These are phyloP conservation scores for Acrocera orbiculus DNA, from an alignment of 2,888 invertebrate species.

Conservation along the genomic window DNA sequence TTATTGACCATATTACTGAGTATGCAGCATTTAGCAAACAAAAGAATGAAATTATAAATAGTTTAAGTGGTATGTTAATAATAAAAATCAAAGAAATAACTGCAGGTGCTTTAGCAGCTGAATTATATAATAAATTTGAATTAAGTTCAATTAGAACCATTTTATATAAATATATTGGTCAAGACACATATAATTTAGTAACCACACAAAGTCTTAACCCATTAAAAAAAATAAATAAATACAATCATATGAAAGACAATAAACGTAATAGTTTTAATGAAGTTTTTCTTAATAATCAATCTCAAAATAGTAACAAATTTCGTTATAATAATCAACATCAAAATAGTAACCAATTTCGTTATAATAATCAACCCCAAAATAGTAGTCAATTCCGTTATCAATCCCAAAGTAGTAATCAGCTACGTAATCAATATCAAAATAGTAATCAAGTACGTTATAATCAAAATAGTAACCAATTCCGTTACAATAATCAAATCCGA, in stretches of 20 bases:
- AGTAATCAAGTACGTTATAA: not conserved
- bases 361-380: too few relatives aligned
- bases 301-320: too few relatives aligned
- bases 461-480: not conserved
- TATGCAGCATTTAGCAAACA: slow-evolving; percentile 6
- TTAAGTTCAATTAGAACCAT: slow-evolving; percentile 3
- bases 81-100: slow-evolving; percentile 5
- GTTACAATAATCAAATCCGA: not conserved
- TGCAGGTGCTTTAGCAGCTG: slow-evolving; percentile 5
- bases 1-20: slow-evolving; percentile 5
- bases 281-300: too few relatives aligned
- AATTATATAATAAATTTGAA: slow-evolving; percentile 4
- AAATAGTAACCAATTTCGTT: too few relatives aligned
- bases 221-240: too few relatives aligned
- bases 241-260: too few relatives aligned
- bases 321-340: too few relatives aligned
- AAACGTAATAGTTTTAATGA: too few relatives aligned
- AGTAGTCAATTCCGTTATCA: not conserved
- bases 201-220: not conserved
- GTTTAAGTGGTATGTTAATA: slow-evolving; percentile 5
- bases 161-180: slow-evolving; percentile 5
- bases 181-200: slow-evolving; percentile 5
- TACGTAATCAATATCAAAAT: not conserved
- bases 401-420: not conserved
- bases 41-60: slow-evolving; percentile 1